Base-by-base conservation (phyloP, 35 echinoderm and acorn worm genomes). In the Chiridota heheva region DNA sequence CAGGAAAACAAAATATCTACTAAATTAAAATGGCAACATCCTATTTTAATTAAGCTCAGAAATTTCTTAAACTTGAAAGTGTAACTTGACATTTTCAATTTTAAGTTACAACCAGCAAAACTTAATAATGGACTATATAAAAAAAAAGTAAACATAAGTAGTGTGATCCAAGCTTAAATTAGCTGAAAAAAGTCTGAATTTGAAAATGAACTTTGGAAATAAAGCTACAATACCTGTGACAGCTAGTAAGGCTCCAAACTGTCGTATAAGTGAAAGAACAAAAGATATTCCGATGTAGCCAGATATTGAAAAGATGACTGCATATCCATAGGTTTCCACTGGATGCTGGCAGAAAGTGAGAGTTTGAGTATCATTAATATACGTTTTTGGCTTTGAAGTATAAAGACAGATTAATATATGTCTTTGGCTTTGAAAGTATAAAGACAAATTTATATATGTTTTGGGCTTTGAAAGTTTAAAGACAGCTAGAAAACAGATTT, bases 171-270 rank as follows among this genome's bases (percentile, higher is more conserved):
- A n/a, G n/a, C n/a, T n/a, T n/a, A n/a, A n/a, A n/a, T n/a, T n/a
- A n/a, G n/a, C n/a, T n/a, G n/a, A n/a, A n/a, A n/a, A n/a, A n/a
- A n/a, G n/a, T n/a, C n/a, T n/a, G n/a, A n/a, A n/a, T n/a, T n/a
- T n/a, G n/a, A n/a, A n/a, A n/a, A n/a, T n/a, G n/a, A n/a, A n/a
- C n/a, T n/a, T n/a, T n/a, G n/a, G n/a, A n/a, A n/a, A n/a, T n/a
- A n/a, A n/a, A n/a, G n/a, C n/a, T n/a, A n/a, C n/a, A n/a, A n/a
- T 76, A 96, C 93, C 86, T 58, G 93, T 96, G 2, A 96, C 93
- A 35, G 93, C 81, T 48, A 87, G 47, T 46, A 96, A 71, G 42
- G 93, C 93, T 25, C 93, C 93, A 87, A 90, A 96, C 46, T 72
- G 45, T 83, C 87, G 35, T 37, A 96, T 90, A 37, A 96, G 44